phyloP scores from a whole-genome alignment of 1,140 invertebrate genomes.

The Drosophila ercepeae region DNA sequence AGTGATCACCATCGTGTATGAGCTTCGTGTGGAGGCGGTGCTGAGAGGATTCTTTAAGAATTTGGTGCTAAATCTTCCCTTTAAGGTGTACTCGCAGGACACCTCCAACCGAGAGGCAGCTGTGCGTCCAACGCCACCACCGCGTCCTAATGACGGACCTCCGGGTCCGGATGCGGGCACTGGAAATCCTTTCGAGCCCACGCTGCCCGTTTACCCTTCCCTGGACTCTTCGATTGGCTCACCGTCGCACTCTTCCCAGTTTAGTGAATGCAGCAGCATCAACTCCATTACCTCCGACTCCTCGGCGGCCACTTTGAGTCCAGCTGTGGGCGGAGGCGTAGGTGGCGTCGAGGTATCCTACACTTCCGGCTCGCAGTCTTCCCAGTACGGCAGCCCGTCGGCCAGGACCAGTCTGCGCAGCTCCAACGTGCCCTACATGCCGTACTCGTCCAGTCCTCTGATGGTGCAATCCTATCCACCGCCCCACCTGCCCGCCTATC shows the following conservation, averaged over 20 bases:
- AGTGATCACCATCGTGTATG: slow-evolving; percentile 77
- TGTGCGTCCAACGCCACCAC: slow-evolving; percentile 53
- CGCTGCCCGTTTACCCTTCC: slow-evolving; percentile 58
- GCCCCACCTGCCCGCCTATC: slow-evolving; percentile 62
- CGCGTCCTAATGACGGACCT: slow-evolving; percentile 60
- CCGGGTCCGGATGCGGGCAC: slow-evolving; percentile 47
- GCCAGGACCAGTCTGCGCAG: slow-evolving; percentile 62
- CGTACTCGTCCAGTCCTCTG: slow-evolving; percentile 73
- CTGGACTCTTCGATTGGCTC: slow-evolving; percentile 79
- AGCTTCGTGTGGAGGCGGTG: slow-evolving; percentile 78
- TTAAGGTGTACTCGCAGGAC: slow-evolving; percentile 75
- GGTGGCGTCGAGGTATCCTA: slow-evolving; percentile 63
- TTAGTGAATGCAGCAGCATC: slow-evolving; percentile 75
- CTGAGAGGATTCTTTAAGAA: slow-evolving; percentile 81
- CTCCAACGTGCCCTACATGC: slow-evolving; percentile 75
- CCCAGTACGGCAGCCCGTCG: slow-evolving; percentile 72
- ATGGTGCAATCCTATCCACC: slow-evolving; percentile 78
- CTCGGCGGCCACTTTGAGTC: slow-evolving; percentile 69
- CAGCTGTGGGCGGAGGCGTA: slow-evolving; percentile 51
- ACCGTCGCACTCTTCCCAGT: slow-evolving; percentile 76
- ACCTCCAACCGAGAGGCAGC: slow-evolving; percentile 31
- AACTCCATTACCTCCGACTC: slow-evolving; percentile 79
- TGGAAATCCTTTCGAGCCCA: slow-evolving; percentile 69
- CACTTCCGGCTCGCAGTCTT: slow-evolving; percentile 71
- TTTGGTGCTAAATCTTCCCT: slow-evolving; percentile 72